phyloP scores from a whole-genome alignment of 2,797 vertebrate species.

The Platyrinchus mystaceus region DNA sequence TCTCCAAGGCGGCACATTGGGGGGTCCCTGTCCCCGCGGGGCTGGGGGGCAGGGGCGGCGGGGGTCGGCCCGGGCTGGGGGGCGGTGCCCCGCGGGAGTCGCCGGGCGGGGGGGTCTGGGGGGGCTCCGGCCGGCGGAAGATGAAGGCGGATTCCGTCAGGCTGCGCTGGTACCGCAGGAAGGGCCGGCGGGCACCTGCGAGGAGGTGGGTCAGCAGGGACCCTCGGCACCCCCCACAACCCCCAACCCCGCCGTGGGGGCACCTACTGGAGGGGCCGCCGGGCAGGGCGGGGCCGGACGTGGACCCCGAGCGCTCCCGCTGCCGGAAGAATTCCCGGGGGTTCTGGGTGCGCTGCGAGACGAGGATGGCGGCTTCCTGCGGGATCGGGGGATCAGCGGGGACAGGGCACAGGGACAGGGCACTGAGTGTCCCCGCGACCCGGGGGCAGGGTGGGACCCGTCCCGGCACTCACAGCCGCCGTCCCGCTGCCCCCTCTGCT shows the following conservation, averaged over 20 bases:
- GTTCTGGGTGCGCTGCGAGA: conserved; percentile 82
- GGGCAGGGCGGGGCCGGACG: conserved; percentile 70
- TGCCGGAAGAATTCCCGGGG: conserved; percentile 85
- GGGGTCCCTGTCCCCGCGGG: neutral
- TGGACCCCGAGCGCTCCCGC: conserved; percentile 45
- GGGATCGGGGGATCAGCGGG: neutral
- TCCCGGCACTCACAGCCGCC: conserved; percentile 76
- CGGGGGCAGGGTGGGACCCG: neutral
- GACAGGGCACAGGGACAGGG: neutral
- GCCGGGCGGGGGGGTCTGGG: conserved; percentile 53
- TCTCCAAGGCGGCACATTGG: neutral
- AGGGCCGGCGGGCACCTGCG: conserved; percentile 41
- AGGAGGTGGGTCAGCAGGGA: neutral
- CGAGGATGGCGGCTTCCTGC: conserved; percentile 83
- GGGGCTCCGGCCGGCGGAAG: conserved; percentile 76
- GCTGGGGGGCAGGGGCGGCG: neutral
- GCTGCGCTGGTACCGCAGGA: conserved; percentile 87
- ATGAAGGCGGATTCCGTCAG: conserved; percentile 87
- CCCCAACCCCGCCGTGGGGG: accelerated
- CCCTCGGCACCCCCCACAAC: neutral
- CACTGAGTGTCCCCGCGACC: neutral
- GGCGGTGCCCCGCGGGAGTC: conserved; percentile 17
- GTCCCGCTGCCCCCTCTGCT: conserved; percentile 84
- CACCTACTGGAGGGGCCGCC: conserved; percentile 51
- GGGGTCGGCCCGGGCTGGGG: conserved; percentile 47